Evolutionary conservation across 2,797 vertebrate genomes (phyloP).

Genomic region (Syngnathus rostellatus): DNA sequence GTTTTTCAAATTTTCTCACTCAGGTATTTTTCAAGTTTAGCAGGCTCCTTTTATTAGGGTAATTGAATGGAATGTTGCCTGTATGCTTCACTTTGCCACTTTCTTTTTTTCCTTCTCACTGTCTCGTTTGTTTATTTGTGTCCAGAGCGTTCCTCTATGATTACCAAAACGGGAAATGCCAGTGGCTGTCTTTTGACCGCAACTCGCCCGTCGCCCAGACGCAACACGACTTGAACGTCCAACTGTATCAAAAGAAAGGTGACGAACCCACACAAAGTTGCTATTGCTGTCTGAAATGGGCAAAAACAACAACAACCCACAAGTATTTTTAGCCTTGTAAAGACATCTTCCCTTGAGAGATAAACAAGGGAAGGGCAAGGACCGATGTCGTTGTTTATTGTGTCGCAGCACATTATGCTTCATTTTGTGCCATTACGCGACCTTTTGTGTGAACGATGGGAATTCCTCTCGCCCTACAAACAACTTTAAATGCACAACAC

Average conservation of each 20-base stretch:
- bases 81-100: neutral
- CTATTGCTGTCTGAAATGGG: neutral
- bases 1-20: neutral
- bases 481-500: conserved; percentile 3
- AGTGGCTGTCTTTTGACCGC: conserved; percentile 90
- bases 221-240: conserved; percentile 79
- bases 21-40: neutral
- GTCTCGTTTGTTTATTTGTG: conserved; percentile 41
- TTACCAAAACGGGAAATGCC: conserved; percentile 88
- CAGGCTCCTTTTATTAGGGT: neutral
- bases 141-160: conserved; percentile 94
- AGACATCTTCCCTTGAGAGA: conserved; percentile 12
- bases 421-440: conserved; percentile 51
- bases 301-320: neutral
- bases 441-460: conserved; percentile 46
- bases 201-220: conserved; percentile 78
- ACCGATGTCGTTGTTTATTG: conserved; percentile 43
- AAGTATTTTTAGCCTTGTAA: neutral
- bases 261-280: neutral
- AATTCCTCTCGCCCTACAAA: conserved; percentile 17
- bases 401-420: conserved; percentile 50
- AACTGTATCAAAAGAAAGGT: conserved; percentile 98
- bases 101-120: conserved; percentile 22
- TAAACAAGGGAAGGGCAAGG: conserved; percentile 29
- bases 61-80: neutral